phyloP scores from a whole-genome alignment of 2,888 invertebrate genomes.

The Caenorhabditis zanzibari region DNA sequence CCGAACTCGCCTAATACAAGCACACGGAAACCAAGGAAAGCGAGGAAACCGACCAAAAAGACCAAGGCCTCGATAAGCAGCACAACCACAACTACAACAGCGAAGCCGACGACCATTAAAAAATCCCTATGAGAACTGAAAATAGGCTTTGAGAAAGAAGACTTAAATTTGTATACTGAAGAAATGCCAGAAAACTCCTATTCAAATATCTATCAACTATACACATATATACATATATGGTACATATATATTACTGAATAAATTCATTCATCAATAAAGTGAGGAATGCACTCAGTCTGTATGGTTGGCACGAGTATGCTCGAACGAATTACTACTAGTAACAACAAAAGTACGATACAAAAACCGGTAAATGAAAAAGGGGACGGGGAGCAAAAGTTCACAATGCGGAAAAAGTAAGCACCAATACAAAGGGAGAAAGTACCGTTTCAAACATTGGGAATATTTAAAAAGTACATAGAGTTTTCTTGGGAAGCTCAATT shows the following conservation, averaged over 20 bases:
- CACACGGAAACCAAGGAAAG: slow-evolving; percentile 47
- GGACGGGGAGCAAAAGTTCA: slow-evolving; percentile 42
- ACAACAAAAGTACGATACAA: slow-evolving; percentile 40
- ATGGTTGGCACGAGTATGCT: slow-evolving; percentile 17
- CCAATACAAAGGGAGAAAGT: slow-evolving; percentile 37
- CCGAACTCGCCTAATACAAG: slow-evolving; percentile 35
- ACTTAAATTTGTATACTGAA: slow-evolving; percentile 32
- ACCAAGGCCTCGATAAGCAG: not conserved
- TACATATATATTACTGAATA: slow-evolving; percentile 41
- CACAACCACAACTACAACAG: slow-evolving; percentile 28
- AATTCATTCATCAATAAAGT: slow-evolving; percentile 45
- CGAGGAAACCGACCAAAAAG: slow-evolving; percentile 50
- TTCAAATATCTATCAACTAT: slow-evolving; percentile 1
- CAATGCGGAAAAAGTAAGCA: slow-evolving; percentile 23
- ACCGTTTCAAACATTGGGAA: slow-evolving; percentile 20
- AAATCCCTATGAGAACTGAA: slow-evolving; percentile 12
- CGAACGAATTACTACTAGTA: slow-evolving; percentile 51
- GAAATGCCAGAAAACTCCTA: slow-evolving; percentile 24
- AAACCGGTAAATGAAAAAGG: slow-evolving; percentile 41
- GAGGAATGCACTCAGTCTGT: slow-evolving; percentile 27
- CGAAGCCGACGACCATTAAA: slow-evolving; percentile 35
- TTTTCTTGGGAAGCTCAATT: not conserved
- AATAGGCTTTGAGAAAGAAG: not conserved
- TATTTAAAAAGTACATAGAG: slow-evolving; percentile 10
- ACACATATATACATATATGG: too few species aligned